Conservation (phyloP, 2,888 invertebrate genomes). For the Acanthosepion pharaonis region DNA sequence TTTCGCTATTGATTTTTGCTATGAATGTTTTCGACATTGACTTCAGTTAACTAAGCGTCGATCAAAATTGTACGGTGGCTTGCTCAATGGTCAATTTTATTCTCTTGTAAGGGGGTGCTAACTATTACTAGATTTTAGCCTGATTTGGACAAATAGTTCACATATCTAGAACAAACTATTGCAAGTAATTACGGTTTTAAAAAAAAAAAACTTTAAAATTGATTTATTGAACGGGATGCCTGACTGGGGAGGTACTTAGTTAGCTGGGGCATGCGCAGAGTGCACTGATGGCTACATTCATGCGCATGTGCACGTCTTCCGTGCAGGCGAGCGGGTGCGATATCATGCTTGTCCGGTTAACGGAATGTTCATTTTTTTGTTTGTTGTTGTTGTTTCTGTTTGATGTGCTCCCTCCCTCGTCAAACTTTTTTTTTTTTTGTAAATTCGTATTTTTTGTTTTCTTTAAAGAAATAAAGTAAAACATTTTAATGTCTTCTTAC, state of each 20-base stretch:
- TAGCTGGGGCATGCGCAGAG: neutral
- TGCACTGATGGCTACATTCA: neutral
- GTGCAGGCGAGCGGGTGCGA: neutral
- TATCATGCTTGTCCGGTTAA: slow-evolving; percentile 13
- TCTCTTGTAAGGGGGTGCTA: too few species aligned
- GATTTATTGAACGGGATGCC: neutral
- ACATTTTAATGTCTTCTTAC: neutral
- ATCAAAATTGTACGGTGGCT: too few species aligned
- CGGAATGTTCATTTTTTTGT: neutral
- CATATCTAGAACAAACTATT: neutral
- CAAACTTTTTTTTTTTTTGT: neutral
- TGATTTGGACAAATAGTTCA: neutral
- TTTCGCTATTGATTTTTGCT: too few species aligned
- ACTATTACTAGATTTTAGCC: too few species aligned
- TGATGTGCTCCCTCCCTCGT: neutral
- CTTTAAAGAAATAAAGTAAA: neutral
- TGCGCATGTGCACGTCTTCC: neutral
- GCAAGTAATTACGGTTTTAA: neutral
- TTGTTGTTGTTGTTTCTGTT: neutral
- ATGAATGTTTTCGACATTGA: too few species aligned
- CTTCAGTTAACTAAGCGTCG: too few species aligned
- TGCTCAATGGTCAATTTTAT: too few species aligned
- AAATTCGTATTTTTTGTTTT: neutral
- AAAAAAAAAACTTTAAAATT: neutral
- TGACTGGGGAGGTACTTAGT: neutral